Base-by-base conservation (phyloP, 2,113 vertebrate species). In the Pionites leucogaster region DNA sequence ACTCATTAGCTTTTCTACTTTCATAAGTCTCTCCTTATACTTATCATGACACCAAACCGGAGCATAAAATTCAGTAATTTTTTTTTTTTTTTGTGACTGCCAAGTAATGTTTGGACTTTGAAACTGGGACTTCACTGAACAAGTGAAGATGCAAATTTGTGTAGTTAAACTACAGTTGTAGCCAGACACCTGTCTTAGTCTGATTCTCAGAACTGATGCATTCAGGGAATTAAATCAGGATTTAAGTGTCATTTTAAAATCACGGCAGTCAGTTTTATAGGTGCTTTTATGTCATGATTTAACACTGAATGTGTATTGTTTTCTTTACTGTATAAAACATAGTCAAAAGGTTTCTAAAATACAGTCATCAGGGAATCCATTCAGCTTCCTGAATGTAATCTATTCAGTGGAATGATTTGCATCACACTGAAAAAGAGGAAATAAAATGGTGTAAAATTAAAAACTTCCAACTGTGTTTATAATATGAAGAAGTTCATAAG, bases 221-320 rank as follows among this genome's bases (percentile, higher is more conserved):
- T 87, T 79, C 82, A 84, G 12, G 47, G 18, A 84, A 68, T 65
- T 93, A 93, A 93, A 91, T 96, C 90, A 94, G 19, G 50, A 82
- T 84, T 92, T 83, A 88, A 93, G 74, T 82, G 70, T 33, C 77
- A 68, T 86, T 81, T 77, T 1, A 84, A 94, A 94, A 95, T 50
- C 23, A 24, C 18, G 82, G 60, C 68, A 86, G 80, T 88, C 88
- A 84, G 83, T 76, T 93, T 96, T 95, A 92, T 89, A 84, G 83
- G 31, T 93, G 57, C 52, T 95, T 96, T 94, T 95, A 69, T 88
- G 65, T 71, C 5, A 84, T 94, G 83, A 93, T 96, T 92, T 95
- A 95, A 76, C 52, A 76, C 70, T 79, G 64, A 69, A 53, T 82
- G 80, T 86, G 28, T 70, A 84, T 88, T 94, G 60, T 91, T 96